Evolutionary conservation across 1,140 invertebrate species (phyloP).

Genomic region (Ceratosolen solmsi): DNA sequence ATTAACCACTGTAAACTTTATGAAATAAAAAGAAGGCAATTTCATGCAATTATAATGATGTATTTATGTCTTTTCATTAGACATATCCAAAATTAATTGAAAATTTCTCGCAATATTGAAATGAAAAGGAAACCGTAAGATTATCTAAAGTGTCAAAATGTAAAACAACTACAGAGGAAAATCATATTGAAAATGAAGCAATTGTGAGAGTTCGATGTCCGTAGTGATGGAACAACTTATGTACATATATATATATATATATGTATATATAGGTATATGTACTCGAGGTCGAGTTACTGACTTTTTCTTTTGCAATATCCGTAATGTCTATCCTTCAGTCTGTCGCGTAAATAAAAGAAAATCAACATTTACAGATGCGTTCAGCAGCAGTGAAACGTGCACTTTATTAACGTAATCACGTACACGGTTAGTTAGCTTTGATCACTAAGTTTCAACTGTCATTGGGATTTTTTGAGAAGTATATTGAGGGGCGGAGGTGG

Average conservation of each 20-base stretch:
- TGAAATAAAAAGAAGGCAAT: background rate
- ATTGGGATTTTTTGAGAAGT: conserved; percentile 8
- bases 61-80: conserved; percentile 10
- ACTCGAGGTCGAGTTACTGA: conserved; percentile 19
- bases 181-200: conserved; percentile 12
- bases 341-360: conserved; percentile 7
- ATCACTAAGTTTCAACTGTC: background rate
- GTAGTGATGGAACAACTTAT: background rate
- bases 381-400: background rate
- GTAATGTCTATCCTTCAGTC: background rate
- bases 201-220: conserved; percentile 24
- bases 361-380: background rate
- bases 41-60: background rate
- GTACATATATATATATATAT: background rate
- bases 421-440: conserved; percentile 36
- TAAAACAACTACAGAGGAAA: background rate
- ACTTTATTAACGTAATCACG: conserved; percentile 29
- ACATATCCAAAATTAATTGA: background rate
- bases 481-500: conserved; percentile 1
- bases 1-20: background rate
- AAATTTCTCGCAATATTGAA: background rate
- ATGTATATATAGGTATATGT: background rate
- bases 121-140: too few relatives aligned
- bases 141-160: too few relatives aligned
- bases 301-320: conserved; percentile 19